Evolutionary conservation across 2,797 vertebrate species (phyloP), one percentile per base, ranked within the genome.

Genomic region (Salarias fasciatus): DNA sequence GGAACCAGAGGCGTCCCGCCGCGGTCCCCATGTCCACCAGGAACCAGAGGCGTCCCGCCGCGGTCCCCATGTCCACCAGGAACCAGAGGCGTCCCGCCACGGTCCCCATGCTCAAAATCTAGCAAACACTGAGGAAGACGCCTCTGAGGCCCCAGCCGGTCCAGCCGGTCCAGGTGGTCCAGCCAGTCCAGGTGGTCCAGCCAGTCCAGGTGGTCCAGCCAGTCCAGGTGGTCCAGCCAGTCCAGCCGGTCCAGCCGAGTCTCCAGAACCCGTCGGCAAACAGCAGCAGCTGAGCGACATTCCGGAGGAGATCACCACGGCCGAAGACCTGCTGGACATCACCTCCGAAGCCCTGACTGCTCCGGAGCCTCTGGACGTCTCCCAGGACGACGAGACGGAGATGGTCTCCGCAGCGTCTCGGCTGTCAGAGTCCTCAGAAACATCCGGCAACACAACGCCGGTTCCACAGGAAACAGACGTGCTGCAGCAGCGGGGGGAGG

Each of bases 321-420:
- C 88, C 14, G 92, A 95, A 0, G 94, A 97, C 45, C 35, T 90
- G 59, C 66, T 84, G 41, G 95, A 95, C 51, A 77, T 91, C 9
- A 94, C 94, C 6, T 93, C 95, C 0, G 94, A 96, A 79, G 94
- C 93, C 0, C 73, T 95, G 62, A 96, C 94, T 5, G 94, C 94
- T 12, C 87, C 83, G 28, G 95, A 95, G 45, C 89, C 89, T 54
- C 71, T 69, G 24, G 93, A 92, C 63, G 48, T 89, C 45, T 94
- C 94, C 0, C 76, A 71, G 37, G 91, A 92, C 0, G 95, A 98
- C 72, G 95, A 98, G 61, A 92, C 95, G 2, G 96, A 98, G 81
- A 97, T 97, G 97, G 86, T 99, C 70, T 97, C 97, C n/a, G 96
- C 96, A 2, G 93, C 96, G 51, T 99, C 95, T 38, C 95, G 95